Base-by-base conservation (phyloP, 2,888 invertebrate genomes). In the Camptogramma bilineatum region DNA sequence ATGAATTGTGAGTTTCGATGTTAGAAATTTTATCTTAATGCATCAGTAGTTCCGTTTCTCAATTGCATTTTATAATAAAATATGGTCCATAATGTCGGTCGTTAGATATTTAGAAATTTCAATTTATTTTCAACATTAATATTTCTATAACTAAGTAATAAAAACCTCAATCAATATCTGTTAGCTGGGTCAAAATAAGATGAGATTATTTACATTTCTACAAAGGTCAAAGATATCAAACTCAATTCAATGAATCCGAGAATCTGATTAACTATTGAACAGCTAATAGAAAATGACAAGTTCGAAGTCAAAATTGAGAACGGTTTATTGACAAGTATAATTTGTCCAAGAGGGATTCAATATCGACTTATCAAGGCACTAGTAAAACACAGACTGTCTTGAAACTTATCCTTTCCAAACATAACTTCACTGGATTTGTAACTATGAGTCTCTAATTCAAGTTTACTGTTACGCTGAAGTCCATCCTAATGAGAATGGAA, bases 321-420 rank as follows among this genome's bases (percentile, higher is more conserved):
- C 48, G 48, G 64, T 65, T 64, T 54, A 62, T 68, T 68, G 66
- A 60, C 66, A 64, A 56, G 52, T 47, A 44, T 62, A 68, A 66
- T 69, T 66, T 56, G 54, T 66, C 58, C 46, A 61, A 62, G 52
- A 58, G 62, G 59, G 66, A 62, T 66, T 59, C 47, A 64, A 67
- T 61, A 31, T 16, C 31, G 56, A 62, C 62, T 64, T 66, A 62
- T 1, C 4, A 21, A 21, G 21, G 4, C 7, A 4, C 28, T 7
- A 28, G 28, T 2, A 50, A 52, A 57, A 53, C 53, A 58, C 53
- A 63, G 52, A 54, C 34, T 62, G 64, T 63, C 65, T 66, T 69
- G 64, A 70, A 70, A 73, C 67, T 70, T 70, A 73, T 68, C 73
- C 70, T 68, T 62, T 67, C 59, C 64, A 70, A 72, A 70, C 66